Conservation (phyloP, 1,140 invertebrate genomes). For the Nebria ingens region DNA sequence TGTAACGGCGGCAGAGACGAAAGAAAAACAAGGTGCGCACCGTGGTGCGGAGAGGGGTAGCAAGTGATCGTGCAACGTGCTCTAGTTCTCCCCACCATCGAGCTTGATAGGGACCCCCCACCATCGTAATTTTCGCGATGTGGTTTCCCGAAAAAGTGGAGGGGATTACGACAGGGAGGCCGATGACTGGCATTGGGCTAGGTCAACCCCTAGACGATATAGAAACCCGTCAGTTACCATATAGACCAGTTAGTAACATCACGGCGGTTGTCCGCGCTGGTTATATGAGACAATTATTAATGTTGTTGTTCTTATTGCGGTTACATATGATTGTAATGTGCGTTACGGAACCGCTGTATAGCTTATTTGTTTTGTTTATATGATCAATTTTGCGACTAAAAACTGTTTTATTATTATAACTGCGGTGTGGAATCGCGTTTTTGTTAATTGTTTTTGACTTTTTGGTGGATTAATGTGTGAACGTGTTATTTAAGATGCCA, state of each 20-base stretch:
- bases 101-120: slow-evolving; percentile 14
- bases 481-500: slow-evolving; percentile 20
- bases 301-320: no score
- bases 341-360: neutral
- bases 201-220: slow-evolving; percentile 26
- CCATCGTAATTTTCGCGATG: slow-evolving; percentile 23
- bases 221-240: slow-evolving; percentile 25
- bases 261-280: slow-evolving; percentile 15
- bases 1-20: no score
- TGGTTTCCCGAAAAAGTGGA: slow-evolving; percentile 21
- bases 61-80: slow-evolving; percentile 18
- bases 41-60: neutral
- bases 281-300: slow-evolving; percentile 4
- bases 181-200: slow-evolving; percentile 17
- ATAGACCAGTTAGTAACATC: slow-evolving; percentile 19
- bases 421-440: neutral
- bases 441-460: slow-evolving; percentile 6
- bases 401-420: neutral
- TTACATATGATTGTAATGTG: neutral
- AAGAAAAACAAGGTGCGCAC: no score
- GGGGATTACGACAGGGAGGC: neutral
- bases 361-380: slow-evolving; percentile 2
- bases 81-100: slow-evolving; percentile 26
- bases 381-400: slow-evolving; percentile 2
- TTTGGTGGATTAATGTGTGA: slow-evolving; percentile 8